Evolutionary conservation across 2,888 invertebrate genomes (phyloP).

Genomic region (Ormyrus pomaceus): DNA sequence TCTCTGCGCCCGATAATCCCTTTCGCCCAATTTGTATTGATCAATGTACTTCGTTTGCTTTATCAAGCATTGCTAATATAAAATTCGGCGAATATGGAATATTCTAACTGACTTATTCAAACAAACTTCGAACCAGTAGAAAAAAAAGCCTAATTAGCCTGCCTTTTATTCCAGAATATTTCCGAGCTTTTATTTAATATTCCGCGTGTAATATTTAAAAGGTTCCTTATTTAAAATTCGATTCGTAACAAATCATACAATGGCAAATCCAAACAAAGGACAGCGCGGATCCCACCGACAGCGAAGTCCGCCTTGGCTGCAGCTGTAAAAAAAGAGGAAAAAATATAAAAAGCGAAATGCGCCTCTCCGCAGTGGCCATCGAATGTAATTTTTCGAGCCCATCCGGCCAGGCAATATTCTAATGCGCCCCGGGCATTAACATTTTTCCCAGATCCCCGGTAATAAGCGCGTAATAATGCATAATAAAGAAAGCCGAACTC

Average conservation of each 20-base stretch:
- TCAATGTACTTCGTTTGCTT: background rate
- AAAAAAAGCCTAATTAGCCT: conserved; percentile 4
- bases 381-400: background rate
- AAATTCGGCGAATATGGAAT: background rate
- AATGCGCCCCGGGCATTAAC: background rate
- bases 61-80: conserved; percentile 12
- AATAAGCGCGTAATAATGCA: background rate
- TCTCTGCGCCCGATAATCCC: background rate
- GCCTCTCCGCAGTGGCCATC: background rate
- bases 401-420: background rate
- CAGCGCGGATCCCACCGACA: background rate
- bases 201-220: conserved; percentile 10
- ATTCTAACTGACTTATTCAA: no score
- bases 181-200: conserved; percentile 6
- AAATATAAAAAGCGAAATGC: background rate
- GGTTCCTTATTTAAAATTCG: conserved; percentile 27
- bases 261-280: background rate
- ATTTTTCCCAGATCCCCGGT: conserved; percentile 22
- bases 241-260: conserved; percentile 22
- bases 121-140: background rate
- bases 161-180: conserved; percentile 22
- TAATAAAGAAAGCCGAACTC: conserved; percentile 14
- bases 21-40: background rate
- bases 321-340: background rate
- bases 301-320: background rate